These are phyloP conservation scores for Drosophila merina DNA, from an alignment of 2,888 invertebrate species.

Conservation along the genomic window DNA sequence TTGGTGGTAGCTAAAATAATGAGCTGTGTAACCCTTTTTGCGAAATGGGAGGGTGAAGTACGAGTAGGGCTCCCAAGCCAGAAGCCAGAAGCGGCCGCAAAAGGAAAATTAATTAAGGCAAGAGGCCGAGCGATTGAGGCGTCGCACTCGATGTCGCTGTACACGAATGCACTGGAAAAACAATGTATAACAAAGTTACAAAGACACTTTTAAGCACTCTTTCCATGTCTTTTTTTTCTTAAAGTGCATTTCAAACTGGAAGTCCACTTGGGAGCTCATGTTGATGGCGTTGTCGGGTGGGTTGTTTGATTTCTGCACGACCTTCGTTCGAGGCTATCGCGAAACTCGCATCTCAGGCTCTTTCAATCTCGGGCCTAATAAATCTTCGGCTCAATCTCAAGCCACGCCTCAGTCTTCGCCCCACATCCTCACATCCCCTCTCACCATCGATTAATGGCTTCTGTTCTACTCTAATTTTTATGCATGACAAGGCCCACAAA, in stretches of 20 bases:
- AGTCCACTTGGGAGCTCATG: slow-evolving; percentile 3
- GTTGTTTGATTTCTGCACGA: slow-evolving; percentile 67
- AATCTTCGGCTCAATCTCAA: slow-evolving; percentile 60
- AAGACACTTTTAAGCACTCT: too few relatives aligned
- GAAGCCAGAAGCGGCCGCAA: slow-evolving; percentile 45
- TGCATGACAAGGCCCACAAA: slow-evolving; percentile 69
- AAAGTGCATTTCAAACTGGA: slow-evolving; percentile 9
- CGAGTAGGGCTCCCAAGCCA: slow-evolving; percentile 18
- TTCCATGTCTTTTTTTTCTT: neutral
- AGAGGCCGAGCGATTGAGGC: slow-evolving; percentile 53
- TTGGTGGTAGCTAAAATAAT: slow-evolving; percentile 61
- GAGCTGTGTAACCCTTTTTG: slow-evolving; percentile 74
- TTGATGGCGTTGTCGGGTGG: slow-evolving; percentile 57
- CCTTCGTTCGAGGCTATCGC: slow-evolving; percentile 49
- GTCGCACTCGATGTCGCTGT: slow-evolving; percentile 27
- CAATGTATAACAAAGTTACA: neutral
- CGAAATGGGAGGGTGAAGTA: neutral
- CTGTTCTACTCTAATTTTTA: slow-evolving; percentile 68
- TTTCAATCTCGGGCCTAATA: slow-evolving; percentile 58
- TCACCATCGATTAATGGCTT: slow-evolving; percentile 12
- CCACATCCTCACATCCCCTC: neutral
- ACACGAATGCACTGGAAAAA: slow-evolving; percentile 8
- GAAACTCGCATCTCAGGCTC: slow-evolving; percentile 14
- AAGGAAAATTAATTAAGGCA: slow-evolving; percentile 74
- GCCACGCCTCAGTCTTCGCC: slow-evolving; percentile 50